Percentiles rank a stretch among this genome's conserved stretches.
Conservation (phyloP, 1,140 invertebrate species). For the Oppia nitens region DNA sequence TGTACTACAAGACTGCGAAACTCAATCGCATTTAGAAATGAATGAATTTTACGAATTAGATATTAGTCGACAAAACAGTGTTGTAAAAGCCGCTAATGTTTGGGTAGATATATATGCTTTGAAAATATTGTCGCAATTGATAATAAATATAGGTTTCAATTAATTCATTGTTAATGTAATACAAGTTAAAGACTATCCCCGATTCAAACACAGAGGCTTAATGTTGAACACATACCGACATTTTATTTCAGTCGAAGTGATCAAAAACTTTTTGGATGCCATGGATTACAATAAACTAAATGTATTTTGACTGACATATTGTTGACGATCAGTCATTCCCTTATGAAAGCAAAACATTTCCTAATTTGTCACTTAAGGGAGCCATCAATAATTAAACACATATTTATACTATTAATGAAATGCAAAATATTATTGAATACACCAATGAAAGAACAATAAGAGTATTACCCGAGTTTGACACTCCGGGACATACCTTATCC, state of each 20-base stretch:
- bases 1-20: slow-evolving; percentile 33
- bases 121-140: slow-evolving; percentile 30
- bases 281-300: slow-evolving; percentile 81
- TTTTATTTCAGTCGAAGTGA: slow-evolving; percentile 45
- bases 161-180: slow-evolving; percentile 33
- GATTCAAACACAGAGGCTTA: slow-evolving; percentile 54
- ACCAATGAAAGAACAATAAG: slow-evolving; percentile 29
- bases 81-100: slow-evolving; percentile 23
- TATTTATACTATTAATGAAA: slow-evolving; percentile 26
- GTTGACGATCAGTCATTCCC: slow-evolving; percentile 82
- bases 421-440: slow-evolving; percentile 29
- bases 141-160: slow-evolving; percentile 21
- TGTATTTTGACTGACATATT: slow-evolving; percentile 84
- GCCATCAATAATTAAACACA: slow-evolving; percentile 1
- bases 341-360: slow-evolving; percentile 55
- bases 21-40: slow-evolving; percentile 43
- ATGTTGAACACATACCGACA: slow-evolving; percentile 67
- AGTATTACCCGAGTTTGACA: slow-evolving; percentile 30
- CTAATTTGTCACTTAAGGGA: slow-evolving; percentile 29
- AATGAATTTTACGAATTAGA: slow-evolving; percentile 34
- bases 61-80: slow-evolving; percentile 17
- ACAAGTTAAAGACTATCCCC: slow-evolving; percentile 46
- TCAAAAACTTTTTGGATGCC: slow-evolving; percentile 45
- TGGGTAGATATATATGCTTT: slow-evolving; percentile 31
- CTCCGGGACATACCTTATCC: slow-evolving; percentile 33